Evolutionary conservation across 2,113 vertebrate species (phyloP).

Genomic region (Gymnogyps californianus): DNA sequence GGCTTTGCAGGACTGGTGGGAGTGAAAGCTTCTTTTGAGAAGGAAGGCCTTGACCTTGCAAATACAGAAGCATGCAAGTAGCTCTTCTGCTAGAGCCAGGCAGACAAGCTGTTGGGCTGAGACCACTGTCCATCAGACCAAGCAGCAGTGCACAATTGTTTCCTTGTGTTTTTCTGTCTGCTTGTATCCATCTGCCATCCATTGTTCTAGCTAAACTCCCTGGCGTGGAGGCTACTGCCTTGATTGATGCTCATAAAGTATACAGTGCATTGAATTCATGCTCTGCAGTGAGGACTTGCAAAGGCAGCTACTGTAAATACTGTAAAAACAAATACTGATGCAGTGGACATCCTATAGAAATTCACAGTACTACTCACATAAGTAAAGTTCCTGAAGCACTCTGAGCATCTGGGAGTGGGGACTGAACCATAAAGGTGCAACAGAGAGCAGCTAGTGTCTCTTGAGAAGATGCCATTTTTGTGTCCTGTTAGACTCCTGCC

Average conservation of each 20-base stretch:
- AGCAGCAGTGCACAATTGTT: not conserved
- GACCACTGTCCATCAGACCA: not conserved
- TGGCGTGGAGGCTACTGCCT: not conserved
- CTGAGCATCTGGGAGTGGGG: not conserved
- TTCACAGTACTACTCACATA: not conserved
- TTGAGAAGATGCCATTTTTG: not conserved
- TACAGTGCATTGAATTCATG: rapidly evolving
- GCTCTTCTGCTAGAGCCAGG: not conserved
- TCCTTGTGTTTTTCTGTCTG: not conserved
- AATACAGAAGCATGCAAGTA: not conserved
- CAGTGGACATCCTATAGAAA: not conserved
- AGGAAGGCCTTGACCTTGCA: not conserved
- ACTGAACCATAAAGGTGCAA: not conserved
- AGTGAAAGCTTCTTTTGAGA: not conserved
- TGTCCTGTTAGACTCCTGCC: not conserved
- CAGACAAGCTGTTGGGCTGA: not conserved
- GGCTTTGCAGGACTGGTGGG: not conserved
- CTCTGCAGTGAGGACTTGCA: not conserved
- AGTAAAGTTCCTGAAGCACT: not conserved
- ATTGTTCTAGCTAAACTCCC: not conserved
- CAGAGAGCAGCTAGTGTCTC: not conserved
- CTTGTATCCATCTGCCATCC: not conserved
- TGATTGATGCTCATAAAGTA: not conserved
- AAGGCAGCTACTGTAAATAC: not conserved
- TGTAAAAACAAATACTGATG: not conserved